These are phyloP conservation scores for Poliocrania exsul DNA, from an alignment of 2,797 vertebrate species.

Conservation along the genomic window DNA sequence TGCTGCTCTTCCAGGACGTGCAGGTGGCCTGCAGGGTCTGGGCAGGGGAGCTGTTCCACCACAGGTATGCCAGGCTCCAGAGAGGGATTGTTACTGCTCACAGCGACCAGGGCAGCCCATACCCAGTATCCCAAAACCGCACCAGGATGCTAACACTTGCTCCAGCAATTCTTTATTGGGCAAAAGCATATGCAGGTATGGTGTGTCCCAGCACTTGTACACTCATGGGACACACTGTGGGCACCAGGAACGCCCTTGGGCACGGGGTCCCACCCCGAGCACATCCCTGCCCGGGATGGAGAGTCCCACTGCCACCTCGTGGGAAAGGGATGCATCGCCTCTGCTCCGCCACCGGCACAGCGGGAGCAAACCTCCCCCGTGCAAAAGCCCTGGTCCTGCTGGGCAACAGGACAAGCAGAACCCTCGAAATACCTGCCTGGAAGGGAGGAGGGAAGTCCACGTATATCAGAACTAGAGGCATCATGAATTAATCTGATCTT, in stretches of 20 bases:
- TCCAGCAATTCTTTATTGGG: constrained; percentile 20
- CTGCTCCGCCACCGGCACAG: not conserved
- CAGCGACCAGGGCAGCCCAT: not conserved
- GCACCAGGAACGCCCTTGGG: not conserved
- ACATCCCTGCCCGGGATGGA: constrained; percentile 3
- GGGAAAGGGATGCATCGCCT: constrained; percentile 10
- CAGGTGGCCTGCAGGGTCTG: not conserved
- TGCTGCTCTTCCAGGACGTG: not conserved
- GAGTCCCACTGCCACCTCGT: constrained; percentile 67
- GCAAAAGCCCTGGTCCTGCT: not conserved
- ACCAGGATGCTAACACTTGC: not conserved
- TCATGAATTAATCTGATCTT: not conserved
- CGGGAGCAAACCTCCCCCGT: not conserved
- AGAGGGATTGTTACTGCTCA: not conserved
- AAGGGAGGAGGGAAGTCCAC: not conserved
- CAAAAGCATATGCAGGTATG: not conserved
- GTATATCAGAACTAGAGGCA: not conserved
- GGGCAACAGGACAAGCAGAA: not conserved
- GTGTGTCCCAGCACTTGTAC: not conserved
- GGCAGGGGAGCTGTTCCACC: not conserved
- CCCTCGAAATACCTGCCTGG: not conserved
- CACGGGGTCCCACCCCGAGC: not conserved
- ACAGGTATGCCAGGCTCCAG: not conserved
- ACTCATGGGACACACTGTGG: not conserved
- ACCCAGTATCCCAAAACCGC: not conserved